These are phyloP conservation scores for Coleophora flavipennella DNA, from an alignment of 2,888 invertebrate genomes.

Conservation along the genomic window DNA sequence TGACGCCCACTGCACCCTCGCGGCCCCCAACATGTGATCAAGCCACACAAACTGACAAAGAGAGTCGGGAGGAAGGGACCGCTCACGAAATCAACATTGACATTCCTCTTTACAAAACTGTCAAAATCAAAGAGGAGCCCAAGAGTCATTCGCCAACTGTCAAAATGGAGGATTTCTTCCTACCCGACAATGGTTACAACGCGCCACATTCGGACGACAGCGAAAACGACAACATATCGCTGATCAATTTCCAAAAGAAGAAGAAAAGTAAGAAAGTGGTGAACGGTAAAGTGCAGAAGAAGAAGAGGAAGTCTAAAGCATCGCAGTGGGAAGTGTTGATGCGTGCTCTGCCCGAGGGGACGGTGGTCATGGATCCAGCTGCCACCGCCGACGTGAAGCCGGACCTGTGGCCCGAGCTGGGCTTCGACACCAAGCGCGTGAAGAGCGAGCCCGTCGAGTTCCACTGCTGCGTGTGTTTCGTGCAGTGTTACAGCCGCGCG, in stretches of 20 bases:
- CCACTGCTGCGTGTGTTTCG: conserved; percentile 56
- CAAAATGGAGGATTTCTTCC: conserved; percentile 32
- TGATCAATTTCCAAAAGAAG: conserved; percentile 40
- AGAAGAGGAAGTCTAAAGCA: conserved; percentile 27
- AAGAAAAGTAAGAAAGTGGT: conserved; percentile 29
- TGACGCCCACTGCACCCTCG: conserved; percentile 17
- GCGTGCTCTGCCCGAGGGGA: conserved; percentile 23
- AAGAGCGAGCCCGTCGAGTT: conserved; percentile 30
- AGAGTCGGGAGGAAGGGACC: not conserved
- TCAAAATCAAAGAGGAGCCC: conserved; percentile 41
- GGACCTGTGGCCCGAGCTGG: conserved; percentile 10
- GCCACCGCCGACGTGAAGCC: conserved; percentile 16
- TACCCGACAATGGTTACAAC: conserved; percentile 17
- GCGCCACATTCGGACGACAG: conserved; percentile 39
- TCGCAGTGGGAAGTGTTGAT: conserved; percentile 29
- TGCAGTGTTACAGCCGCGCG: conserved; percentile 29
- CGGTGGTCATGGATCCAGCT: conserved; percentile 19
- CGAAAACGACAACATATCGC: conserved; percentile 40
- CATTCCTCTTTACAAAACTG: conserved; percentile 3
- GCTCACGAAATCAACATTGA: conserved; percentile 3
- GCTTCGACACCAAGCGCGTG: conserved; percentile 15
- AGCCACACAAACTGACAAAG: conserved; percentile 43
- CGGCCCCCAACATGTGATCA: conserved; percentile 21
- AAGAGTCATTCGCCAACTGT: conserved; percentile 21
- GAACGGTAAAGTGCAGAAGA: conserved; percentile 26